Base-by-base conservation (phyloP, 2,113 vertebrate genomes). In the Caretta caretta region DNA sequence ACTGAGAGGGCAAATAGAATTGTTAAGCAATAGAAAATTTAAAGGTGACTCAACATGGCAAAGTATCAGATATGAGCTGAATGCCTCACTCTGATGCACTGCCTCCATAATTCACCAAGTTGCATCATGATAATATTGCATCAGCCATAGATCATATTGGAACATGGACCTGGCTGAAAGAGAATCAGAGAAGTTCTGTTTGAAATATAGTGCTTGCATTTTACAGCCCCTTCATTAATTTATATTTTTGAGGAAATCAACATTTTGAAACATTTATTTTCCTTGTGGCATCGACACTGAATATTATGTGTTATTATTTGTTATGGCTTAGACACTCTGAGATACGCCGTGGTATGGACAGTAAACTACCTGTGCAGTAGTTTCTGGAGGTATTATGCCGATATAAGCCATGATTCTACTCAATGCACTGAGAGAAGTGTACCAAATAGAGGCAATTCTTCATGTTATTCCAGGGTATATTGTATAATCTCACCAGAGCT, bases 261-360 rank as follows among this genome's bases (percentile, higher is more conserved):
- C 0, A 46, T 89, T 79, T 87, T 87, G 24, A 96, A 89, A 78
- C 3, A 62, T 22, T 50, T 79, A 19, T 91, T 88, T 93, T 82
- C 50, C 6, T 84, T 75, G 78, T 80, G 2, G 22, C 49, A 25
- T 46, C 38, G 22, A 24, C 11, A 42, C 22, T 75, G 20, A 38
- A 75, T 42, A 10, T 12, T 1, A 1, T 62, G 14, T 46, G 3
- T 38, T 54, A 7, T 16, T 87, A 5, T 79, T n/a, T 83, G 31
- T 50, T 51, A 50, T 0, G 0, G 14, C 22, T 8, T 42, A 88
- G 79, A 29, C 8, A 27, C 7, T 56, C 22, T 27, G 69, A 89
- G 3, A 1, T 89, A 81, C 59, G 78, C 11, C 72, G 29, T 75
- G 6, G 6, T 81, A 7, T 5, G 6, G 27, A 38, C 3, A 51